phyloP scores from a whole-genome alignment of 1,140 invertebrate genomes.

The Drosophila serrata region DNA sequence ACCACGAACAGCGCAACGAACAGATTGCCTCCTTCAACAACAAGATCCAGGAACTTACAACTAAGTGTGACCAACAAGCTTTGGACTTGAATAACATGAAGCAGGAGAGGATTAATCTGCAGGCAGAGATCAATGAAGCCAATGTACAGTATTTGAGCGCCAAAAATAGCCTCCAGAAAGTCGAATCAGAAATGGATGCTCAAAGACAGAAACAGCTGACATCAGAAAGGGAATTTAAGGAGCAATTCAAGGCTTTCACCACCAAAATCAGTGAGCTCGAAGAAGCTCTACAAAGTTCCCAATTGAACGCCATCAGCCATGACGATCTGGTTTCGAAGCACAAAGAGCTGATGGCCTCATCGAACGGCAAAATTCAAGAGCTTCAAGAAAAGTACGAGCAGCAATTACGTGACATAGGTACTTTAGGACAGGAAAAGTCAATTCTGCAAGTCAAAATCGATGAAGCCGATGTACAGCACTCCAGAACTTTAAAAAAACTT shows the following conservation, averaged over 20 bases:
- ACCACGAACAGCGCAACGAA: background rate
- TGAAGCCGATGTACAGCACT: background rate
- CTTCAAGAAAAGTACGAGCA: constrained; percentile 22
- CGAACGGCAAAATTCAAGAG: constrained; percentile 15
- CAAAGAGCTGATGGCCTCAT: constrained; percentile 9
- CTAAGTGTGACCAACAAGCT: constrained; percentile 19
- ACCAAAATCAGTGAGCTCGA: constrained; percentile 34
- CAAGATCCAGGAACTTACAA: constrained; percentile 5
- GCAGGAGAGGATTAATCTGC: constrained; percentile 27
- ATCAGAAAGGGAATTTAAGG: constrained; percentile 6
- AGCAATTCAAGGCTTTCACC: constrained; percentile 13
- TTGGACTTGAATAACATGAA: constrained; percentile 23
- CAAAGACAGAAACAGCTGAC: background rate
- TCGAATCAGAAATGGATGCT: background rate
- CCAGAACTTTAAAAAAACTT: background rate
- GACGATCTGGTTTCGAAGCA: constrained; percentile 28
- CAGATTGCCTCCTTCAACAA: background rate
- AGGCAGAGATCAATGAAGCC: background rate
- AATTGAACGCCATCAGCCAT: background rate
- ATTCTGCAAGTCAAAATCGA: constrained; percentile 13
- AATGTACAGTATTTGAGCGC: too few relatives aligned
- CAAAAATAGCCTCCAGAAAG: background rate
- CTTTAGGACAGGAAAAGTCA: constrained; percentile 37
- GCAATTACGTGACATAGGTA: constrained; percentile 27
- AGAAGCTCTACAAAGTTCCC: constrained; percentile 9